A percentile compares a stretch with the other conserved stretches of the same genome.
phyloP scores from a whole-genome alignment of 2,113 vertebrate species.

The Hippocampus zosterae region DNA sequence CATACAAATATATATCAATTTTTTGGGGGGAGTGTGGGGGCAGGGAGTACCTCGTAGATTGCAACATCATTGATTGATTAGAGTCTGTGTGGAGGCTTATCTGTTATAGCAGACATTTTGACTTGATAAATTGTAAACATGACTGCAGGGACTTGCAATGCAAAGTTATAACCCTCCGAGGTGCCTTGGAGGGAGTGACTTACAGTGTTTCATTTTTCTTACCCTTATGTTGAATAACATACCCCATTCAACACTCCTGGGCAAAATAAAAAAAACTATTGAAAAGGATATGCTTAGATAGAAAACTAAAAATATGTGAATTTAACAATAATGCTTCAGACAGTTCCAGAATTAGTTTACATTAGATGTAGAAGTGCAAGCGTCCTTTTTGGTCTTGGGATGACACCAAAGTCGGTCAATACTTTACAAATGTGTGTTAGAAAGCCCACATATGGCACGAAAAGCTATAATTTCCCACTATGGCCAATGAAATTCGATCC shows the following conservation, averaged over 20 bases:
- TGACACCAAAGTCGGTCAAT: constrained; percentile 25
- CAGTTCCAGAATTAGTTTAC: not conserved
- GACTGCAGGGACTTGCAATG: not conserved
- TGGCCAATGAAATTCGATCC: not conserved
- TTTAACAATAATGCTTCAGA: not conserved
- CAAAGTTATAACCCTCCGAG: not conserved
- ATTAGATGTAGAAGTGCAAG: not conserved
- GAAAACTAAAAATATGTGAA: not conserved
- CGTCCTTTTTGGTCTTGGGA: constrained; percentile 18
- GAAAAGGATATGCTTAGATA: not conserved
- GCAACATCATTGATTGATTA: not conserved
- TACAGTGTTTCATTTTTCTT: not conserved
- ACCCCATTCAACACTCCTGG: not conserved
- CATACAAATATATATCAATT: not conserved
- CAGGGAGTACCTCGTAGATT: not conserved
- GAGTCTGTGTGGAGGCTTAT: not conserved
- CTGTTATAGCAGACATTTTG: not conserved
- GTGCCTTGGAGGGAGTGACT: not conserved
- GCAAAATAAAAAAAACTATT: not conserved
- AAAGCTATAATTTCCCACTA: not conserved
- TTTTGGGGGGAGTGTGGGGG: not conserved
- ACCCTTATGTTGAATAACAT: not conserved
- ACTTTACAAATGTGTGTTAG: not conserved
- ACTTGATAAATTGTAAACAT: not conserved
- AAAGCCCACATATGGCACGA: not conserved